A percentile compares a stretch with the other conserved stretches of the same genome.
phyloP scores from a whole-genome alignment of 2,113 vertebrate species.

The Sceloporus tristichus region DNA sequence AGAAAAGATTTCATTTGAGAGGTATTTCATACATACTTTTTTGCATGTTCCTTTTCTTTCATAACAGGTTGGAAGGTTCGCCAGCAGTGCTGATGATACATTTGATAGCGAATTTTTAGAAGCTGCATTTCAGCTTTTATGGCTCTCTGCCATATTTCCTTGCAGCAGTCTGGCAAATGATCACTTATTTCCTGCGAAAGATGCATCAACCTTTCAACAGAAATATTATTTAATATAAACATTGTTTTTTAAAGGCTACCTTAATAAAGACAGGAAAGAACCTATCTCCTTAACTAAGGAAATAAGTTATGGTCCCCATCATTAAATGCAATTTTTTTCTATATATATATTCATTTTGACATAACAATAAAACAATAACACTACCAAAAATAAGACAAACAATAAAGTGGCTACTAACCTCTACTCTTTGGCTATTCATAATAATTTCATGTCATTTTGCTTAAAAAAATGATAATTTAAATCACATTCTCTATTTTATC shows the following conservation, averaged over 20 bases:
- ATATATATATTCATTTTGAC: no score
- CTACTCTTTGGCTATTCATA: no score
- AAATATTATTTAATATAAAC: conserved; percentile 7
- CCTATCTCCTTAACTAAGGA: neutral
- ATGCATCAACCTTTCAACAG: conserved; percentile 61
- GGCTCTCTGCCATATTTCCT: conserved; percentile 59
- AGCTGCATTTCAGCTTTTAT: conserved; percentile 73
- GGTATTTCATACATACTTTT: conserved; percentile 45
- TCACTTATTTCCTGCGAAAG: conserved; percentile 42
- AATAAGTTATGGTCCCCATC: neutral
- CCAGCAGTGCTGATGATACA: conserved; percentile 70
- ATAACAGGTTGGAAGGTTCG: conserved; percentile 64
- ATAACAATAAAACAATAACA: no score
- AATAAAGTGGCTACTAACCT: no score
- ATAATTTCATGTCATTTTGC: no score
- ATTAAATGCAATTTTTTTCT: no score
- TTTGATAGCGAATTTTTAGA: conserved; percentile 61
- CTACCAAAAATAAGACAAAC: no score
- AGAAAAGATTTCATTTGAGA: neutral
- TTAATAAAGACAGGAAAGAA: neutral
- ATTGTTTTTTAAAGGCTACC: conserved; percentile 11
- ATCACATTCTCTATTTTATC: no score
- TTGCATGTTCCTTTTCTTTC: conserved; percentile 42
- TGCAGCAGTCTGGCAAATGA: conserved; percentile 46
- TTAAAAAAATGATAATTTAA: no score